Percentiles rank a stretch among this genome's conserved stretches.
phyloP scores from a whole-genome alignment of 2,888 invertebrate species.

The Agrotis puta region DNA sequence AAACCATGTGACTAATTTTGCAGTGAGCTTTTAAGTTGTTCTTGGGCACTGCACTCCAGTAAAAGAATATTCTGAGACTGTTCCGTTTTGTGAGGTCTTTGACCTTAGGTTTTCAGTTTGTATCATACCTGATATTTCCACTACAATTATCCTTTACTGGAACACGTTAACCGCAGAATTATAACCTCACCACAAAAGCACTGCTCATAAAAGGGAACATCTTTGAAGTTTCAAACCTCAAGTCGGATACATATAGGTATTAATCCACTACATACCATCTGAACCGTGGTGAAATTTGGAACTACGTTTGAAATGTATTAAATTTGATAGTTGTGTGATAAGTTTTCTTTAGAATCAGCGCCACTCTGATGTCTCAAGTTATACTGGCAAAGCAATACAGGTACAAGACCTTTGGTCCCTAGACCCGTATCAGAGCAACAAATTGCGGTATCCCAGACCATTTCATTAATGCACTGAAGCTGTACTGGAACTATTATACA shows the following conservation, averaged over 20 bases:
- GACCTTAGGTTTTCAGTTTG: not conserved
- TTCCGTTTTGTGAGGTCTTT: not conserved
- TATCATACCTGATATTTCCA: not conserved
- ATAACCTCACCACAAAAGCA: slow-evolving; percentile 26
- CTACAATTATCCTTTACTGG: not conserved
- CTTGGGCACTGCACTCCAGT: not conserved
- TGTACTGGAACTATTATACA: slow-evolving; percentile 63
- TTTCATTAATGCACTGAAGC: slow-evolving; percentile 63
- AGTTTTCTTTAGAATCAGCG: not conserved
- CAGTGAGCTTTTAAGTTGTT: no score
- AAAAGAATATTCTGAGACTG: not conserved
- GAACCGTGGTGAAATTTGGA: not conserved
- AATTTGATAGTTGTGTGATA: not conserved
- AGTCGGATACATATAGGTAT: slow-evolving; percentile 20
- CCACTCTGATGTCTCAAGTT: not conserved
- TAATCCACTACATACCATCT: not conserved
- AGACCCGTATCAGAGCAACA: slow-evolving; percentile 37
- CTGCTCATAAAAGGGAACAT: slow-evolving; percentile 18
- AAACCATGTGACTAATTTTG: not conserved
- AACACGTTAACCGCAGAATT: slow-evolving; percentile 14
- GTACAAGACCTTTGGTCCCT: slow-evolving; percentile 50
- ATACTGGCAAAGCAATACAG: not conserved
- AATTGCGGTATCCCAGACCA: slow-evolving; percentile 63
- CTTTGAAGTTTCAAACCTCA: slow-evolving; percentile 7
- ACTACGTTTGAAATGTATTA: not conserved